These are phyloP conservation scores for Rhincodon typus DNA, from an alignment of 2,797 vertebrate genomes.

Conservation along the genomic window DNA sequence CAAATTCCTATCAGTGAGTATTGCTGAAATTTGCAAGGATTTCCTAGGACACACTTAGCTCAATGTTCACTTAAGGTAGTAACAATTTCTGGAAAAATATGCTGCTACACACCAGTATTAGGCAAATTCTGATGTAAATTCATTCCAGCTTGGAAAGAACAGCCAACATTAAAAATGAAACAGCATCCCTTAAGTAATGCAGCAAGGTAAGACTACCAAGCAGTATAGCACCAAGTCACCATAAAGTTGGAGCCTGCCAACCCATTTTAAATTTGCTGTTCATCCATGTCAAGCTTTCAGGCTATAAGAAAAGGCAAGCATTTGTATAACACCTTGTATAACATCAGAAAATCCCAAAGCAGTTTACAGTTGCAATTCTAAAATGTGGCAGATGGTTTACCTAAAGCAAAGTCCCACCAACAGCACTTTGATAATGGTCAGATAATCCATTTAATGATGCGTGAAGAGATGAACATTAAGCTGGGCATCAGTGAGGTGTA, in stretches of 20 bases:
- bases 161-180: not conserved
- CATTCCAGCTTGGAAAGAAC: not conserved
- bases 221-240: not conserved
- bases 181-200: not conserved
- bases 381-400: not conserved
- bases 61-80: not conserved
- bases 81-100: not conserved
- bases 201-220: not conserved
- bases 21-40: not conserved
- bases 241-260: not conserved
- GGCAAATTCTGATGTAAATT: not conserved
- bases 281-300: not conserved
- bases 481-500: not conserved
- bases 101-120: not conserved
- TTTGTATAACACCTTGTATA: not conserved
- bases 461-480: not conserved
- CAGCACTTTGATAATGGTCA: not conserved
- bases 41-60: not conserved
- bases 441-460: not conserved
- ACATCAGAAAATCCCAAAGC: not conserved
- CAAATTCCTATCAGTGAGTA: not conserved
- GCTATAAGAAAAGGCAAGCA: not conserved
- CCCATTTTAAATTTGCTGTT: not conserved
- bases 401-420: not conserved
- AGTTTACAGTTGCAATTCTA: not conserved